Evolutionary conservation across 2,888 invertebrate species (phyloP).

Genomic region (Aplocera efformata): DNA sequence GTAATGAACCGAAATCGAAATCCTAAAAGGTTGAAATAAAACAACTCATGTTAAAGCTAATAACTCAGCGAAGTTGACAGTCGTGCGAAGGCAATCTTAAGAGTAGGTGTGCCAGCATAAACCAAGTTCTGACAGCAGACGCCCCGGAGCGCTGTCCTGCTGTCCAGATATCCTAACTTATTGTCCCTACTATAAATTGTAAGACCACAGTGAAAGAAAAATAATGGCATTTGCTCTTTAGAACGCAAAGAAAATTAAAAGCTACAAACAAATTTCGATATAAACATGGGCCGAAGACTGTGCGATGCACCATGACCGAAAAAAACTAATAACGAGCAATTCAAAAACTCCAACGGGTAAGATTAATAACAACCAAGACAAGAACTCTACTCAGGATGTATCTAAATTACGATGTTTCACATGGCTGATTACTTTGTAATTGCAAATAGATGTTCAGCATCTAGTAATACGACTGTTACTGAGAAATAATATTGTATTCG

Average conservation of each 20-base stretch:
- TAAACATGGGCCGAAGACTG: too few relatives aligned
- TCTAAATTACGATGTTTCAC: slow-evolving; percentile 24
- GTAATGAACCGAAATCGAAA: slow-evolving; percentile 34
- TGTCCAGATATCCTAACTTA: slow-evolving; percentile 42
- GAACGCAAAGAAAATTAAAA: slow-evolving; percentile 1
- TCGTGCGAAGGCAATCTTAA: slow-evolving; percentile 50
- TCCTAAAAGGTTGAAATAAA: slow-evolving; percentile 41
- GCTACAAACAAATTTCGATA: background rate
- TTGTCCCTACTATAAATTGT: slow-evolving; percentile 32
- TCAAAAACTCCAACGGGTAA: slow-evolving; percentile 7
- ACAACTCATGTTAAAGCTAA: slow-evolving; percentile 47
- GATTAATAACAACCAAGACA: slow-evolving; percentile 26
- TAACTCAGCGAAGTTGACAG: slow-evolving; percentile 51
- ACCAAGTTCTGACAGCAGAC: slow-evolving; percentile 52
- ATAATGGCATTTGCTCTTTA: slow-evolving; percentile 7
- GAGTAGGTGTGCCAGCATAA: slow-evolving; percentile 54
- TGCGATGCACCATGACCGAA: too few relatives aligned
- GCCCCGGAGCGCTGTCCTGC: slow-evolving; percentile 56
- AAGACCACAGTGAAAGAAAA: slow-evolving; percentile 20
- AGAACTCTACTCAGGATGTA: slow-evolving; percentile 25
- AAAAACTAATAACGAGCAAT: too few relatives aligned
- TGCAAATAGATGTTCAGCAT: slow-evolving; percentile 6
- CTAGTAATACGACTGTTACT: background rate
- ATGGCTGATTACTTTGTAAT: slow-evolving; percentile 27
- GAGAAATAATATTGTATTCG: slow-evolving; percentile 4